Evolutionary conservation across 2,797 vertebrate species (phyloP).

Genomic region (Amblyopsis hoosieri): DNA sequence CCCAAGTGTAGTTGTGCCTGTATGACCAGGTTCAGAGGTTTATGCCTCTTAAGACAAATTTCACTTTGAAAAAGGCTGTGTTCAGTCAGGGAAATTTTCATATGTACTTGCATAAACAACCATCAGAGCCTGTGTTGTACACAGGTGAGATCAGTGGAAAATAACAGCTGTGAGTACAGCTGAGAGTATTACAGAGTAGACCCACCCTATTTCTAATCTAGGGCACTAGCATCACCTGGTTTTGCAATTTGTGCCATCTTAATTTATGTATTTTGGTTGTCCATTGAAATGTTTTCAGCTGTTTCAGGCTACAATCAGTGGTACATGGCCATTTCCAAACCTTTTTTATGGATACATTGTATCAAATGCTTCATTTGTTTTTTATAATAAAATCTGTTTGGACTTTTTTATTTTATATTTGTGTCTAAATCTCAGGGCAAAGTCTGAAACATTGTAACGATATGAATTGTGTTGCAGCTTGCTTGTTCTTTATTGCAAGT

Average conservation of each 20-base stretch:
- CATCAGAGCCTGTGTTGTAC: slow-evolving; percentile 43
- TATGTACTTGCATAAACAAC: slow-evolving; percentile 25
- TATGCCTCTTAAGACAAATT: neutral
- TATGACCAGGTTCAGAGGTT: slow-evolving; percentile 2
- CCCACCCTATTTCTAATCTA: neutral
- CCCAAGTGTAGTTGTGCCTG: slow-evolving; percentile 11
- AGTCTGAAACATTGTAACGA: slow-evolving; percentile 58
- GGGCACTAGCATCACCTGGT: slow-evolving; percentile 4
- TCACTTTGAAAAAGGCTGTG: no score
- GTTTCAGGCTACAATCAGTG: neutral
- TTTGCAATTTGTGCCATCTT: slow-evolving; percentile 50
- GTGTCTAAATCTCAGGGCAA: slow-evolving; percentile 79
- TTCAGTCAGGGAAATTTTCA: slow-evolving; percentile 6
- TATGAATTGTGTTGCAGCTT: slow-evolving; percentile 26
- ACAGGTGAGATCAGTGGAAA: neutral
- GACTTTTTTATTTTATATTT: slow-evolving; percentile 38
- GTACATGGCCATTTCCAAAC: neutral
- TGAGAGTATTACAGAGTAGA: neutral
- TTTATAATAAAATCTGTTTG: slow-evolving; percentile 30
- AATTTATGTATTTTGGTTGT: slow-evolving; percentile 15
- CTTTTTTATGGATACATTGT: slow-evolving; percentile 32
- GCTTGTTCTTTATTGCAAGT: slow-evolving; percentile 23
- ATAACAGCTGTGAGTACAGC: neutral
- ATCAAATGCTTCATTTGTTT: slow-evolving; percentile 60
- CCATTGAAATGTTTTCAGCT: slow-evolving; percentile 8